Evolutionary conservation across 2,113 vertebrate species (phyloP).

Genomic region (Nyctereutes procyonoides): DNA sequence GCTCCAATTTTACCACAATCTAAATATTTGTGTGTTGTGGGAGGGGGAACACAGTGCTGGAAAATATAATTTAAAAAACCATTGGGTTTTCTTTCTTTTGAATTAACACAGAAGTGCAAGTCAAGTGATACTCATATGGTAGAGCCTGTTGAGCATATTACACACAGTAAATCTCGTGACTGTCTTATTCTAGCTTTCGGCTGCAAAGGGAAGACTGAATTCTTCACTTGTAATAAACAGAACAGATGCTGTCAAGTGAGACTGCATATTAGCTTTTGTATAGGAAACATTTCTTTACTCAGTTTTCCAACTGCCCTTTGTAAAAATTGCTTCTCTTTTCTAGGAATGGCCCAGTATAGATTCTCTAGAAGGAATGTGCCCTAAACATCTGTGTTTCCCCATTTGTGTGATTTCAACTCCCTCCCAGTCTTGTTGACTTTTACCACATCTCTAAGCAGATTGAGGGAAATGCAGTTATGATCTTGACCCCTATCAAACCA

Average conservation of each 20-base stretch:
- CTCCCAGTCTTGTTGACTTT: neutral
- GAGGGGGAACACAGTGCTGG: neutral
- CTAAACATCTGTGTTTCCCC: neutral
- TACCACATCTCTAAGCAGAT: neutral
- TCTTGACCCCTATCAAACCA: neutral
- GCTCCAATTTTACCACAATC: neutral
- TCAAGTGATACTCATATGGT: neutral
- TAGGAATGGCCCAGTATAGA: neutral
- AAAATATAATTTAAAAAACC: neutral
- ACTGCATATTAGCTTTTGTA: neutral
- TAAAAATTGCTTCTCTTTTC: neutral
- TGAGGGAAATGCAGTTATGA: neutral
- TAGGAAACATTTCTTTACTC: neutral
- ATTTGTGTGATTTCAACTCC: neutral
- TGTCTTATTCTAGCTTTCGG: neutral
- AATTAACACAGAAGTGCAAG: neutral
- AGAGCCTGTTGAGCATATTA: neutral
- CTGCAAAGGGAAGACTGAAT: neutral
- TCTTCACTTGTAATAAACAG: neutral
- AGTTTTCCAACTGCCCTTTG: neutral
- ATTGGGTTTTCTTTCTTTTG: neutral
- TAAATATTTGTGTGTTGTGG: neutral
- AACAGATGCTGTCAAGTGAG: neutral
- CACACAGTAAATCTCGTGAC: neutral
- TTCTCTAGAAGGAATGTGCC: neutral